Evolutionary conservation across 2,113 vertebrate species (phyloP).

Genomic region (Sylvietta virens): DNA sequence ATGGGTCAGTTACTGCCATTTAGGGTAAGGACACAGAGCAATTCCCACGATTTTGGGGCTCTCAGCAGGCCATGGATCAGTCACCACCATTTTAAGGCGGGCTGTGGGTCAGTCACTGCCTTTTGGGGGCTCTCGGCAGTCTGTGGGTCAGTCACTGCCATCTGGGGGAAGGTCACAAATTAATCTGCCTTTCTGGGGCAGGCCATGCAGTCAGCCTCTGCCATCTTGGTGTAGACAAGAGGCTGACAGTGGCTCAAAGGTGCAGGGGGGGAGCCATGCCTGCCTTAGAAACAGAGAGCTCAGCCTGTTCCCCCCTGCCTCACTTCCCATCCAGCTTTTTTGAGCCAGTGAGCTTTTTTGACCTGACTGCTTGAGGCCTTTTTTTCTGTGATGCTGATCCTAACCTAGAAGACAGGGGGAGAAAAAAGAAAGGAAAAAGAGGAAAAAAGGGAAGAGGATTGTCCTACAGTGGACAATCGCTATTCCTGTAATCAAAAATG

Average conservation of each 20-base stretch:
- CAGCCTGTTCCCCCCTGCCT: accelerated
- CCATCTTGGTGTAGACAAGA: too few species aligned
- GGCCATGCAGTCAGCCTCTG: too few species aligned
- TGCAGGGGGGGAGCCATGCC: accelerated
- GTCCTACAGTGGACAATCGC: accelerated
- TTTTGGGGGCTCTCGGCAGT: accelerated
- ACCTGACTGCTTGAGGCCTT: too few species aligned
- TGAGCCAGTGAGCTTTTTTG: background rate
- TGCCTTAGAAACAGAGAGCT: accelerated
- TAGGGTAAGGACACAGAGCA: too few species aligned
- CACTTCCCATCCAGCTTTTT: background rate
- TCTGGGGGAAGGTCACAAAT: too few species aligned
- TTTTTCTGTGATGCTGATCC: background rate
- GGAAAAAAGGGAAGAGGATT: background rate
- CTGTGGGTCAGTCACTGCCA: accelerated
- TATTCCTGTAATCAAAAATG: background rate
- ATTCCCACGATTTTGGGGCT: too few species aligned
- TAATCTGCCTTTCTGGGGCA: too few species aligned
- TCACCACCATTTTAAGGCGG: accelerated
- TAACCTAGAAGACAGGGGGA: background rate
- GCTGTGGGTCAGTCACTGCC: accelerated
- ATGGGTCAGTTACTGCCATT: accelerated
- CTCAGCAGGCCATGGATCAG: background rate
- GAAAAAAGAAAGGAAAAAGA: background rate
- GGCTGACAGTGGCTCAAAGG: background rate